phyloP scores from a whole-genome alignment of 2,113 vertebrate species.

The Fregetta grallaria region DNA sequence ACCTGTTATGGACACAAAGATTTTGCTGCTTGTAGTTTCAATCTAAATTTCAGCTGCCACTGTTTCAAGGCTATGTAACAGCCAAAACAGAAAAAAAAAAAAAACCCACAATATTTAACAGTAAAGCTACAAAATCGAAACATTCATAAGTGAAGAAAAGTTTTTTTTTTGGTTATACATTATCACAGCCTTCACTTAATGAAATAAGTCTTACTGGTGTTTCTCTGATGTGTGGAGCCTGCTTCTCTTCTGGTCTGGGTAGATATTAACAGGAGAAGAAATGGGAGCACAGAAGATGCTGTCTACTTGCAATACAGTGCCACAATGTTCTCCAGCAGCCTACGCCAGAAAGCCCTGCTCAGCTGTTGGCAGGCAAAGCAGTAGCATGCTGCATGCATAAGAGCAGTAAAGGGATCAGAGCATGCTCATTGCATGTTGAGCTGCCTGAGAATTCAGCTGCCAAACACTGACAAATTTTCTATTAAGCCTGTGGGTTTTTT shows the following conservation, averaged over 20 bases:
- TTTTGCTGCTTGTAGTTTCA: conserved; percentile 16
- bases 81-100: neutral
- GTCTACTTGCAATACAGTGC: neutral
- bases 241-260: neutral
- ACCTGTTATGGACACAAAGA: neutral
- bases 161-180: neutral
- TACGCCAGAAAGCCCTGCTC: neutral
- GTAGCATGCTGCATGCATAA: neutral
- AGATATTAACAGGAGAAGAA: neutral
- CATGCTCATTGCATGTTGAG: neutral
- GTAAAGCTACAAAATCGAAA: neutral
- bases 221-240: neutral
- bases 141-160: neutral
- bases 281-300: neutral
- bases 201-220: neutral
- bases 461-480: neutral
- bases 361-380: neutral
- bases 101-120: neutral
- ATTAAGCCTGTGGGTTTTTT: neutral
- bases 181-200: neutral
- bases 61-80: neutral
- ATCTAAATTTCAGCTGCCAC: neutral
- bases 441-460: neutral
- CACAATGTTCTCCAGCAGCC: neutral
- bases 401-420: neutral